phyloP scores from a whole-genome alignment of 2,888 invertebrate species.

The Tenthredo notha region DNA sequence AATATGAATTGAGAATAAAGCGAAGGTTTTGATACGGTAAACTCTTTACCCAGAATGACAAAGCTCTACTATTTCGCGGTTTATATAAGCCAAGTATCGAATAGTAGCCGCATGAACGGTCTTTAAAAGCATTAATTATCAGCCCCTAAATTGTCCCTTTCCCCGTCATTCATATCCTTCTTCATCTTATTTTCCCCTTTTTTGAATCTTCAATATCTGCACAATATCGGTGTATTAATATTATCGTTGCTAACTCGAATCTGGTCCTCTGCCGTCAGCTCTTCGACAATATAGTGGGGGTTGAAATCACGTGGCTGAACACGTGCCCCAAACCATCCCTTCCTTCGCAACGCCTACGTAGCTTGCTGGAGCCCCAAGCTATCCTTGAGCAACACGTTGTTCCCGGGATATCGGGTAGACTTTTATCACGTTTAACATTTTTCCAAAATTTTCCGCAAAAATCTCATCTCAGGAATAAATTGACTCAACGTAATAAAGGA shows the following conservation, averaged over 20 bases:
- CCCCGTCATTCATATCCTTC: not conserved
- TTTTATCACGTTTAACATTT: not conserved
- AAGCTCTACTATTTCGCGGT: not conserved
- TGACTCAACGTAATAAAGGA: not conserved
- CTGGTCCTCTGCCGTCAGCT: not conserved
- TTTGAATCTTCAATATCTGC: not conserved
- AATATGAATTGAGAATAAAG: not conserved
- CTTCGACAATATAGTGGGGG: not conserved
- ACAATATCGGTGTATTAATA: not conserved
- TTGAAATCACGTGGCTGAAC: slow-evolving; percentile 33
- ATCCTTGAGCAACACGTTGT: slow-evolving; percentile 33
- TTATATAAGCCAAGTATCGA: slow-evolving; percentile 14
- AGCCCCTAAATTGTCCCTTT: not conserved
- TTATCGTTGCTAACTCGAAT: slow-evolving; percentile 18
- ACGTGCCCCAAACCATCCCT: slow-evolving; percentile 32
- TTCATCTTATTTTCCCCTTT: not conserved
- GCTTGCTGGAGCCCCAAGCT: not conserved
- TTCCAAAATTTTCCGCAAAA: not conserved
- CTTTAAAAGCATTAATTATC: slow-evolving; percentile 29
- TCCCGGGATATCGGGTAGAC: not conserved
- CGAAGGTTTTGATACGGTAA: not conserved
- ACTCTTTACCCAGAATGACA: not conserved
- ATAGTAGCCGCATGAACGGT: not conserved
- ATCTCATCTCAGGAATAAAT: not conserved
- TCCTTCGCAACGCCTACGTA: slow-evolving; percentile 17